Evolutionary conservation across 2,113 vertebrate genomes (phyloP).

Genomic region (Alethe diademata): DNA sequence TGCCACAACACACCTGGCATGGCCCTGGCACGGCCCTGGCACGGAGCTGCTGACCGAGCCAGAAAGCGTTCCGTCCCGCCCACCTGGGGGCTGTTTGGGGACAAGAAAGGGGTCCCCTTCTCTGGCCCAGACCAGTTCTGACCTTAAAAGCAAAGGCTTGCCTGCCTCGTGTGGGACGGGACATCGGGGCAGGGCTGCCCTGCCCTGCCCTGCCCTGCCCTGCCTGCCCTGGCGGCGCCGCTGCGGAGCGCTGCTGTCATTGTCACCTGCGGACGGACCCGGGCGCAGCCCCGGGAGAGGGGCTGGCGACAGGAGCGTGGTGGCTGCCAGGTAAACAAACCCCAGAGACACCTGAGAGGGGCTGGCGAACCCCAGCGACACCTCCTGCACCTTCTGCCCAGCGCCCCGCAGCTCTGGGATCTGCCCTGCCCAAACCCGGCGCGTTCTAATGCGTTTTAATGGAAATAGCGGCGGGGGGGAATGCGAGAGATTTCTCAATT

Average conservation of each 20-base stretch:
- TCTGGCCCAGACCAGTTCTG: not conserved
- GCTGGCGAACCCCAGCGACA: not conserved
- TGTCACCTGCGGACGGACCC: not conserved
- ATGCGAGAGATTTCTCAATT: not conserved
- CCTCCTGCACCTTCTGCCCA: not conserved
- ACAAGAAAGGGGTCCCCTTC: not conserved
- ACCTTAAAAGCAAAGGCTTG: not conserved
- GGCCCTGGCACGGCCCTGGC: not conserved
- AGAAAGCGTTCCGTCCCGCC: not conserved
- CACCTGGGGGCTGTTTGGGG: not conserved
- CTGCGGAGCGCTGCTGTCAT: not conserved
- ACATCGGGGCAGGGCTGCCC: not conserved
- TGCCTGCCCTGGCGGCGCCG: not conserved
- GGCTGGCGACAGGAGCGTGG: not conserved
- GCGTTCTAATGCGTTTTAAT: not conserved
- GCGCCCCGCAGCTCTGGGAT: accelerated
- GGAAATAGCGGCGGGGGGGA: accelerated
- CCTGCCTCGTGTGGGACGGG: not conserved
- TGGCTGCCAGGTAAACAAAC: not conserved
- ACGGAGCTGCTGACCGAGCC: not conserved
- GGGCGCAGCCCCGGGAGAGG: not conserved
- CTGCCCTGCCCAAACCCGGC: not conserved
- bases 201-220: not conserved
- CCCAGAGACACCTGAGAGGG: not conserved
- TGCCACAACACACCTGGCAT: slow-evolving; percentile 11